Evolutionary conservation across 2,113 vertebrate genomes (phyloP).

Genomic region (Eubucco bourcierii): DNA sequence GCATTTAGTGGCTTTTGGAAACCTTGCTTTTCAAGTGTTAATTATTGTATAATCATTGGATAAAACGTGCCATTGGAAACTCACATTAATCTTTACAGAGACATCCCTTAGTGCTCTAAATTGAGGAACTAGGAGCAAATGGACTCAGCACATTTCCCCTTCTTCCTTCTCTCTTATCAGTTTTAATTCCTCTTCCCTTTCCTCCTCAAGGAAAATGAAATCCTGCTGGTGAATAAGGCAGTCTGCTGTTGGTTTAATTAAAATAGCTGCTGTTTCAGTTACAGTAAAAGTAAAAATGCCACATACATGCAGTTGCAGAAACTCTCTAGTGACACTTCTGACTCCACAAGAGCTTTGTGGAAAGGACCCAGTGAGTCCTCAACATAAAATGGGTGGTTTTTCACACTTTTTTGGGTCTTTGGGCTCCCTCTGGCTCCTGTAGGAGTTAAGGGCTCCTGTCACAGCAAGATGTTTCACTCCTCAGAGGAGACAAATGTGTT

Average conservation of each 20-base stretch:
- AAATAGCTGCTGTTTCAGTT: constrained; percentile 13
- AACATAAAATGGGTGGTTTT: not conserved
- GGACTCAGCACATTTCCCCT: not conserved
- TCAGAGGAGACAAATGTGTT: not conserved
- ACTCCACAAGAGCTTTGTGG: not conserved
- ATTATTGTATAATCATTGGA: constrained; percentile 41
- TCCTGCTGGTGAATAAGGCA: constrained; percentile 6
- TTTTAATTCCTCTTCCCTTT: constrained; percentile 1
- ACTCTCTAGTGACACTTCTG: not conserved
- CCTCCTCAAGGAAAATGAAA: constrained; percentile 30
- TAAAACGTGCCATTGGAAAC: constrained; percentile 23
- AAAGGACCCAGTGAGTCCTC: not conserved
- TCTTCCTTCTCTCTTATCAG: not conserved
- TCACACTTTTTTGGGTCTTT: not conserved
- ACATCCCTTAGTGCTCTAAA: constrained; percentile 4
- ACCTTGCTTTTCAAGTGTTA: constrained; percentile 18
- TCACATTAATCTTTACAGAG: constrained; percentile 34
- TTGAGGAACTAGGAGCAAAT: not conserved
- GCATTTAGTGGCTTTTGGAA: constrained; percentile 44
- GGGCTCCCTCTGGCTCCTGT: not conserved
- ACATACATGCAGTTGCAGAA: not conserved
- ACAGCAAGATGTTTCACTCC: not conserved
- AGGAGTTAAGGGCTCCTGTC: not conserved
- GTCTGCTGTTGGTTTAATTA: constrained; percentile 31
- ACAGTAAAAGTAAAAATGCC: not conserved